Base-by-base conservation (phyloP, 2,888 invertebrate species). In the Himalopsyche anomala region DNA sequence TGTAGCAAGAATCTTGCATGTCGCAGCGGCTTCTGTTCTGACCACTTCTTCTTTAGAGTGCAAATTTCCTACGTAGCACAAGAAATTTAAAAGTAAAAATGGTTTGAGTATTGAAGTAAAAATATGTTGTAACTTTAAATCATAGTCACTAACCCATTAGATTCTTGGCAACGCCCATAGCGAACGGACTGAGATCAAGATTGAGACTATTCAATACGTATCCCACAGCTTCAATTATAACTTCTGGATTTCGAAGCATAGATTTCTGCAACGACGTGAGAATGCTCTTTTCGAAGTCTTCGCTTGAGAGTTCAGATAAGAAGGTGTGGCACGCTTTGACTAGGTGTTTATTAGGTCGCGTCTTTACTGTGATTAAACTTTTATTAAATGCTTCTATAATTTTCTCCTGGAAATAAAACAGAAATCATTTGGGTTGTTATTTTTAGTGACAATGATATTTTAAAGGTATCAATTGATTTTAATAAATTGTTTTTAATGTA, bases 191-290 rank as follows among this genome's bases (percentile, higher is more conserved):
- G 42, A 98, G 93, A 90, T 97, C 96, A 5, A 98, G 91, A 84
- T 94, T 93, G 8, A 98, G 90, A 84, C 95, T 95, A 9, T 94
- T 93, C 40, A 98, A 91, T 87, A 98, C 95, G 81, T 95, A 93
- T 0, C 96, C 96, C 56, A 98, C 96, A 28, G 96, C 95, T 91
- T 96, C 95, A 36, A 98, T 94, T 88, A 97, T 96, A 84, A 98
- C 95, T 93, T 99, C 99, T 0, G 99, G 99, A 92, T 97, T 98
- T 83, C 99, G 93, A 45, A 99, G 93, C 95, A 99, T 96, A 36
- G 98, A 96, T 91, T 98, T 98, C 91, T 98, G 97, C 84, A 98
- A 92, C 1, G 97, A 96, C 0, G 99, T 98, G 87, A 98, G 92
- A 79, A 99, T 91, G 8, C 92, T 92, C 80, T 94, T 94, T 90